These are phyloP conservation scores for Patella depressa DNA, from an alignment of 2,888 invertebrate species.

Conservation along the genomic window DNA sequence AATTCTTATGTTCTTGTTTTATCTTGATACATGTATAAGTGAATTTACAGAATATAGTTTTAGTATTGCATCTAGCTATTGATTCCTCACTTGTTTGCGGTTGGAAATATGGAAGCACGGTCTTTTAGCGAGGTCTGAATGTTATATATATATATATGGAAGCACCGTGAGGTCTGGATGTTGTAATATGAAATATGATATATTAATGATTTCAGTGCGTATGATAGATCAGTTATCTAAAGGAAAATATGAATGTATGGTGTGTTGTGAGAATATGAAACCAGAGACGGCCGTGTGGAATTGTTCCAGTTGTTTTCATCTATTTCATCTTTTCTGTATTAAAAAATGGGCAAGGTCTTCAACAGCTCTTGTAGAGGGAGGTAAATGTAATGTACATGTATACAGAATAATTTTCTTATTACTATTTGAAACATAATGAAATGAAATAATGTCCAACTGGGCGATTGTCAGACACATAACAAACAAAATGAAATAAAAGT, in stretches of 20 bases:
- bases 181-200: not conserved
- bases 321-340: slow-evolving; percentile 91
- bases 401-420: not conserved
- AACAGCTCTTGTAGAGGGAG: slow-evolving; percentile 51
- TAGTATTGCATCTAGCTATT: no score
- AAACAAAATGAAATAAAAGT: no score
- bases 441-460: not conserved
- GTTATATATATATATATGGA: not conserved
- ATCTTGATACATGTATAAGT: no score
- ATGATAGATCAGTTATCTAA: slow-evolving; percentile 86
- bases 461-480: no score
- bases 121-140: no score
- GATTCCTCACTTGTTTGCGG: no score
- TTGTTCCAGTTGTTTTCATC: slow-evolving; percentile 91
- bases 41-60: no score
- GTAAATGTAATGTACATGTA: slow-evolving; percentile 1
- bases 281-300: slow-evolving; percentile 89
- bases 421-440: not conserved
- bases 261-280: slow-evolving; percentile 91
- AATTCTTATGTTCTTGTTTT: no score
- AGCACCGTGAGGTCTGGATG: not conserved
- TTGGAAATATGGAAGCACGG: no score
- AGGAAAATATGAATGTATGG: slow-evolving; percentile 90
- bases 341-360: slow-evolving; percentile 85
- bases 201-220: slow-evolving; percentile 45